These are phyloP conservation scores for Danaus melanippus DNA, from an alignment of 1,140 invertebrate genomes.

Conservation along the genomic window DNA sequence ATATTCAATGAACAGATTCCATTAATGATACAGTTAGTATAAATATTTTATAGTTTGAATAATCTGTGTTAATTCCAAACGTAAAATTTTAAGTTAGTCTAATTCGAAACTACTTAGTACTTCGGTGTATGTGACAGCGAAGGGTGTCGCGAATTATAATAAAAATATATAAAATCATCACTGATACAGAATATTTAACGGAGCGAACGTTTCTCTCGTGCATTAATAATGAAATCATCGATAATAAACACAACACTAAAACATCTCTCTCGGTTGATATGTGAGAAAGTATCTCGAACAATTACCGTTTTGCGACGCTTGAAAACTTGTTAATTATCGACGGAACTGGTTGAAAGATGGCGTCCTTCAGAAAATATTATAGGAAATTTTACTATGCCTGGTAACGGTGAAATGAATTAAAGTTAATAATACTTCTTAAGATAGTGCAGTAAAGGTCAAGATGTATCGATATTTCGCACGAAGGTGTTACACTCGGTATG, in stretches of 20 bases:
- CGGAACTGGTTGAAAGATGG: slow-evolving; percentile 26
- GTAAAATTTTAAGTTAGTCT: not conserved
- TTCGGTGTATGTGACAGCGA: not conserved
- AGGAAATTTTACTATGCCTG: too few relatives aligned
- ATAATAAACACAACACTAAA: slow-evolving; percentile 21
- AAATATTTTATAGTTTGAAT: too few relatives aligned
- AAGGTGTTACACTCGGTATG: too few relatives aligned
- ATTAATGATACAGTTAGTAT: too few relatives aligned
- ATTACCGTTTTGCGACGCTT: slow-evolving; percentile 34
- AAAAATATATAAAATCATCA: slow-evolving; percentile 3
- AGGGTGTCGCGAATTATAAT: not conserved
- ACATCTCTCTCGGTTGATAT: slow-evolving; percentile 25
- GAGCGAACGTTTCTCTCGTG: slow-evolving; percentile 23
- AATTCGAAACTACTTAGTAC: not conserved
- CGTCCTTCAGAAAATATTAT: too few relatives aligned
- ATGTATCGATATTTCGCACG: too few relatives aligned
- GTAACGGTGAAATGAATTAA: too few relatives aligned
- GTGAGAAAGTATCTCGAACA: slow-evolving; percentile 30
- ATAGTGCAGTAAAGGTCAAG: too few relatives aligned
- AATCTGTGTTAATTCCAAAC: too few relatives aligned
- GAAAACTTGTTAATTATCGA: slow-evolving; percentile 36
- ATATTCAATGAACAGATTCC: too few relatives aligned
- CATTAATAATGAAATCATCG: slow-evolving; percentile 26
- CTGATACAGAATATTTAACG: slow-evolving; percentile 18
- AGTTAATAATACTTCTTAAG: too few relatives aligned